A percentile compares a stretch with the other conserved stretches of the same genome.
Evolutionary conservation across 2,113 vertebrate species (phyloP).

Genomic region (Tragulus kanchil): DNA sequence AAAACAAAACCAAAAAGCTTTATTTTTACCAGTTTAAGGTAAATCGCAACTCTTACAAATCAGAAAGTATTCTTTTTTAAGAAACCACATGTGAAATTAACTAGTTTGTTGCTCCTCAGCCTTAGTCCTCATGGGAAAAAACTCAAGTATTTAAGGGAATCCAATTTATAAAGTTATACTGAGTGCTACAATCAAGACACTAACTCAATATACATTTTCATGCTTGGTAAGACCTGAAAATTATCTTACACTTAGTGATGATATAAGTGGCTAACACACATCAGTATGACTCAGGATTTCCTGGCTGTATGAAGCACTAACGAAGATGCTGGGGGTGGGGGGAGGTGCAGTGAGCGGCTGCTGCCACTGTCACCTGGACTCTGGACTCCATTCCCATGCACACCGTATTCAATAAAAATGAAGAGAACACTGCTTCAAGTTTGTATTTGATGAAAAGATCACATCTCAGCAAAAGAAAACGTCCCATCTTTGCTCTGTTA

Average conservation of each 20-base stretch:
- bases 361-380: neutral
- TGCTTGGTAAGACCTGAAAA: neutral
- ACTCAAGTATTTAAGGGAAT: slow-evolving; percentile 11
- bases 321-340: too few relatives aligned
- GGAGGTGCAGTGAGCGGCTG: neutral
- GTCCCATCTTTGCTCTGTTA: neutral
- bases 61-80: neutral
- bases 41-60: slow-evolving; percentile 1
- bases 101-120: neutral
- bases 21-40: neutral
- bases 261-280: neutral
- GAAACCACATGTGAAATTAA: slow-evolving; percentile 2
- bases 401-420: neutral
- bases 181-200: neutral
- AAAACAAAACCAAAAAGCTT: neutral
- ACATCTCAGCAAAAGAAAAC: neutral
- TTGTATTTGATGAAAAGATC: neutral
- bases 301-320: neutral
- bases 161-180: neutral
- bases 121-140: slow-evolving; percentile 8
- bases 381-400: neutral
- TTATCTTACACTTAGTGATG: slow-evolving; percentile 27
- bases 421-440: neutral
- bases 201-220: neutral
- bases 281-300: neutral